Percentiles rank a stretch among this genome's conserved stretches.
phyloP scores from a whole-genome alignment of 2,888 invertebrate species.

The Drosophila paucipuncta region DNA sequence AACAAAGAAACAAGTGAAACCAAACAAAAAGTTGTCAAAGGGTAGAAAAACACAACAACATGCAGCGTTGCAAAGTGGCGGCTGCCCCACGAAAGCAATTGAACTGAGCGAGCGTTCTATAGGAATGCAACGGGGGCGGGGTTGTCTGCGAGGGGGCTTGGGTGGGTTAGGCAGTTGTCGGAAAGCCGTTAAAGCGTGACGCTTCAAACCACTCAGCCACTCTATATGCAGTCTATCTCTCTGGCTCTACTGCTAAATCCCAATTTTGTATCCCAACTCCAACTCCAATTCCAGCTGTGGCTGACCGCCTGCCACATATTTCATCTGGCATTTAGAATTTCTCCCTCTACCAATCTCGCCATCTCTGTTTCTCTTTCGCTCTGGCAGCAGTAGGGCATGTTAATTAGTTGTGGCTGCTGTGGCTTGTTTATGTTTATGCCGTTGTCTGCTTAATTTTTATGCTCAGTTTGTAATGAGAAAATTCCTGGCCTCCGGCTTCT shows the following conservation, averaged over 20 bases:
- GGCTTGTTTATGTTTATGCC: constrained; percentile 17
- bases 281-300: constrained; percentile 41
- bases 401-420: constrained; percentile 56
- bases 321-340: constrained; percentile 37
- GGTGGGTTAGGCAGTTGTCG: constrained; percentile 33
- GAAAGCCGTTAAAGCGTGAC: constrained; percentile 64
- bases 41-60: constrained; percentile 41
- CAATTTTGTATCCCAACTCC: constrained; percentile 9
- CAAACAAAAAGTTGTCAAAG: constrained; percentile 62
- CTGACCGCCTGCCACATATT: constrained; percentile 69
- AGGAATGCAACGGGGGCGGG: constrained; percentile 19
- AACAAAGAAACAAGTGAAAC: constrained; percentile 47
- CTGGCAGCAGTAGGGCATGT: constrained; percentile 30
- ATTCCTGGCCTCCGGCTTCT: constrained; percentile 32
- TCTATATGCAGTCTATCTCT: constrained; percentile 25
- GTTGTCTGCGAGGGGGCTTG: constrained; percentile 1
- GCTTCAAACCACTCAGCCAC: constrained; percentile 51
- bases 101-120: constrained; percentile 14
- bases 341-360: not conserved
- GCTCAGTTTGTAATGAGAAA: constrained; percentile 44
- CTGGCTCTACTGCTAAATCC: constrained; percentile 7
- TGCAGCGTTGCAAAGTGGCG: constrained; percentile 39
- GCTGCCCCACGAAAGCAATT: constrained; percentile 36
- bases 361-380: not conserved
- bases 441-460: constrained; percentile 52